phyloP scores from a whole-genome alignment of 1,140 invertebrate genomes.

The Metopolophium dirhodum region DNA sequence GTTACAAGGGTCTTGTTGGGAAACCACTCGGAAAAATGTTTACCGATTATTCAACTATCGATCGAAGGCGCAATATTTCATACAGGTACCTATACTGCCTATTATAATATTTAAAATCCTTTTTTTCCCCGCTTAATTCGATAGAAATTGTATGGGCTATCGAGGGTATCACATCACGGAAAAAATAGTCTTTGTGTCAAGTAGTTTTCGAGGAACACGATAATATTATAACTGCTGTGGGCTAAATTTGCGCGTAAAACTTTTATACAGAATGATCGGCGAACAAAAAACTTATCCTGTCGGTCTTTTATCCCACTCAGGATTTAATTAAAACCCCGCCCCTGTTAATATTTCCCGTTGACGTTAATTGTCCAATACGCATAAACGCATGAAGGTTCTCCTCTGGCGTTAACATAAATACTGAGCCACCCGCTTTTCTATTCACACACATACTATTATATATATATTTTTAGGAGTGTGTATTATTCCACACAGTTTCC shows the following conservation, averaged over 20 bases:
- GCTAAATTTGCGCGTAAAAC: neutral
- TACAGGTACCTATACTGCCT: neutral
- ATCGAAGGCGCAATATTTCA: neutral
- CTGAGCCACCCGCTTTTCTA: neutral
- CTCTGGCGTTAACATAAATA: neutral
- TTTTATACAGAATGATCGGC: neutral
- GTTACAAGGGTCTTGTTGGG: neutral
- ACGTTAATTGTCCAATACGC: slow-evolving; percentile 38
- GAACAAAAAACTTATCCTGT: slow-evolving; percentile 5
- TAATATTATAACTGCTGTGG: neutral
- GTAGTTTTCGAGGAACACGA: neutral
- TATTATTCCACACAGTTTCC: neutral
- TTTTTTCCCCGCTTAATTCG: neutral
- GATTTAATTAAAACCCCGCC: slow-evolving; percentile 41
- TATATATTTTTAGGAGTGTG: neutral
- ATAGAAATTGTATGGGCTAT: neutral
- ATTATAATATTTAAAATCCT: neutral
- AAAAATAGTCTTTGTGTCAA: neutral
- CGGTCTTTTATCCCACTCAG: neutral
- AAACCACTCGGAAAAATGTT: neutral
- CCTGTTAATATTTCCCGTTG: slow-evolving; percentile 22
- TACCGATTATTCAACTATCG: neutral
- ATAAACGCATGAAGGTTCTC: neutral
- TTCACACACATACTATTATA: neutral
- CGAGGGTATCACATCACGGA: neutral